Evolutionary conservation across 1,140 invertebrate genomes (phyloP), one percentile per base, ranked within the genome.

Genomic region (Bombus huntii): DNA sequence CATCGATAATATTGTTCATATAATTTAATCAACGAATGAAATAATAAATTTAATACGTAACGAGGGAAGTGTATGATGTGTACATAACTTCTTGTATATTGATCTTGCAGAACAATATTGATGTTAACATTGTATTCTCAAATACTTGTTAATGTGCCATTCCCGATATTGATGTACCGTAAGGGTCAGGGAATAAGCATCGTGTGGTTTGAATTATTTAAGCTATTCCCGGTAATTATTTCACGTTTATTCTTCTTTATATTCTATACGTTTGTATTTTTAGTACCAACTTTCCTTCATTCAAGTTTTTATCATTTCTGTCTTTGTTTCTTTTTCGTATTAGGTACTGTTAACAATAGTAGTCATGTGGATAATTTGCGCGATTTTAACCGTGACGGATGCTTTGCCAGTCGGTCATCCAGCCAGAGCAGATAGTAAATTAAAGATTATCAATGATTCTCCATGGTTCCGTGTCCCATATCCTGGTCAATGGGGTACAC

Each of bases 381-480:
- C 96, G 0, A 96, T 98, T 44, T 93, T 98, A 65, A 98, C 98
- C 0, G 93, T 95, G 0, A 97, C 96, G 0, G 96, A 97, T 86
- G 95, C 96, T 5, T 95, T 98, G 18, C 96, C 96, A 0, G 91
- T 94, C 3, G 96, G 96, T 2, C 97, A 98, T 95, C 96, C 96
- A 13, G 98, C 97, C 0, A 95, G 98, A 78, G 98, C 98, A 0
- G 98, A 99, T 92, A 96, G 97, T 12, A 97, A 98, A 90, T 89
- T 97, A 0, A 96, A 96, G 83, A 97, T 98, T 76, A 94, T 98
- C 28, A 94, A 95, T 34, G 96, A 97, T 89, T 97, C 98, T 1
- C 96, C 97, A 1, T 98, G 98, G 98, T 98, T 98, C 92, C 96
- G 98, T 53, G 93, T 98, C 47, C 98, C 98, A 22, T 98, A 98